Evolutionary conservation across 1,140 invertebrate species (phyloP).

Genomic region (Battus philenor): DNA sequence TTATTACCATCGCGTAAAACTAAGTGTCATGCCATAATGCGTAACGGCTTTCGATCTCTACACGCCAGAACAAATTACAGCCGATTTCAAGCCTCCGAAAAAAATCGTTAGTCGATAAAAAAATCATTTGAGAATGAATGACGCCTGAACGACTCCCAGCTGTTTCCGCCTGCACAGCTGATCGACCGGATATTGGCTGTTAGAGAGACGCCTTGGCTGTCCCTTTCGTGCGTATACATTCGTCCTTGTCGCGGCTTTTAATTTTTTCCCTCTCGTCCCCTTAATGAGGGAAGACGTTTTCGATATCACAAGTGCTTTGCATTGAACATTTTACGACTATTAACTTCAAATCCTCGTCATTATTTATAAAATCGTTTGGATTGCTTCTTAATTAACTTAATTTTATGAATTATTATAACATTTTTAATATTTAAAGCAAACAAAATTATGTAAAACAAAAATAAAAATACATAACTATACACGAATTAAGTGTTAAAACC

Average conservation of each 20-base stretch:
- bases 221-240: conserved; percentile 18
- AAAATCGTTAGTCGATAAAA: conserved; percentile 33
- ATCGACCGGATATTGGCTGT: conserved; percentile 45
- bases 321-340: conserved; percentile 17
- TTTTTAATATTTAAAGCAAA: too few species aligned
- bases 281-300: conserved; percentile 22
- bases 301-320: conserved; percentile 19
- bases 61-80: conserved; percentile 21
- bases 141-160: conserved; percentile 27
- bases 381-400: too few species aligned
- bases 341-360: too few species aligned
- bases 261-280: conserved; percentile 22
- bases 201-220: conserved; percentile 22
- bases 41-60: conserved; percentile 2
- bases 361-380: too few species aligned
- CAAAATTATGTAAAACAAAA: too few species aligned
- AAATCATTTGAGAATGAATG: conserved; percentile 28
- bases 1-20: too few species aligned
- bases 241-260: conserved; percentile 23
- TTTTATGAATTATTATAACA: too few species aligned
- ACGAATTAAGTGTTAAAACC: too few species aligned
- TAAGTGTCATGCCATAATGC: too few species aligned
- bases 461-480: too few species aligned
- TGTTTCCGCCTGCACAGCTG: conserved; percentile 41
- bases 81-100: conserved; percentile 22